These are phyloP conservation scores for Macquaria australasica DNA, from an alignment of 2,113 vertebrate genomes.

Conservation along the genomic window DNA sequence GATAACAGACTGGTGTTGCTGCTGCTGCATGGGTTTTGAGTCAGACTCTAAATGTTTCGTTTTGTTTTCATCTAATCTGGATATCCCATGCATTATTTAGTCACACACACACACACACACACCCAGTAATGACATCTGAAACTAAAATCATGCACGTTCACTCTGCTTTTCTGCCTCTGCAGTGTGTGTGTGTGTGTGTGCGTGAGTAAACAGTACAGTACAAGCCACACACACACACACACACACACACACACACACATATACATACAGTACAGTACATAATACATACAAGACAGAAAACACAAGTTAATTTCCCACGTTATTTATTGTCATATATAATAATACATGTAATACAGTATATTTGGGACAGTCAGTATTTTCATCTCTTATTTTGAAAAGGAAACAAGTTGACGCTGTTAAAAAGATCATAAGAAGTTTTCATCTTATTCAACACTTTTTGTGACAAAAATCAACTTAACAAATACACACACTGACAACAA, in stretches of 20 bases:
- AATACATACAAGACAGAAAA: slow-evolving; percentile 22
- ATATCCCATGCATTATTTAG: slow-evolving; percentile 20
- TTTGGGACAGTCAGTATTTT: not conserved
- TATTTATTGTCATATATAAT: slow-evolving; percentile 42
- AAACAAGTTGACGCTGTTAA: not conserved
- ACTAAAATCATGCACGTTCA: not conserved
- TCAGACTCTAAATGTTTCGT: not conserved
- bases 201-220: not conserved
- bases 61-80: slow-evolving; percentile 24
- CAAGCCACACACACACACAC: not conserved
- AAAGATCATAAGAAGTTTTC: not conserved
- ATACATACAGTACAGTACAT: not conserved
- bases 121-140: slow-evolving; percentile 26
- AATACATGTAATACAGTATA: not conserved
- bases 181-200: not conserved
- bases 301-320: not conserved
- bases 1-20: not conserved
- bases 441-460: not conserved
- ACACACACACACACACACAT: not conserved
- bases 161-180: not conserved
- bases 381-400: slow-evolving; percentile 26
- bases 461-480: not conserved
- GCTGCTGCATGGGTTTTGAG: not conserved
- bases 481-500: not conserved
- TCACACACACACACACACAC: slow-evolving; percentile 28